These are phyloP conservation scores for Psilanteris sp. DNA, from an alignment of 1,140 invertebrate species.

Conservation along the genomic window DNA sequence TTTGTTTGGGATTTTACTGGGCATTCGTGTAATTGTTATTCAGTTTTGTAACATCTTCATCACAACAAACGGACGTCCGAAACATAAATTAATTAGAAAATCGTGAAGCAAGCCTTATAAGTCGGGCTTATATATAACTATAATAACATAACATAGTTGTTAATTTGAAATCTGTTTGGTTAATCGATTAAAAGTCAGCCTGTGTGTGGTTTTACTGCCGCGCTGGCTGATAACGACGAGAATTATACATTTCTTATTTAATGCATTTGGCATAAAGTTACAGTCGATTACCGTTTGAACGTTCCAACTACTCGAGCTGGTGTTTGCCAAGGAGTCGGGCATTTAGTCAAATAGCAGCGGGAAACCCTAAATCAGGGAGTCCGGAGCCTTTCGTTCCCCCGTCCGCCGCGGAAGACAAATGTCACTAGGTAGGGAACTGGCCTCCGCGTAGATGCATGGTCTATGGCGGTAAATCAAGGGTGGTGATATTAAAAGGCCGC, in stretches of 20 bases:
- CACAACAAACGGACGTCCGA: too few species aligned
- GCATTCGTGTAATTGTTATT: too few species aligned
- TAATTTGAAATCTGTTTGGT: too few species aligned
- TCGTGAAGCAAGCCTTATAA: too few species aligned
- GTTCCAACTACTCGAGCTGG: slow-evolving; percentile 56
- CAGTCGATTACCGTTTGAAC: slow-evolving; percentile 51
- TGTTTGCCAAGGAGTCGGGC: slow-evolving; percentile 65
- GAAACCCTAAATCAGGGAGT: slow-evolving; percentile 74
- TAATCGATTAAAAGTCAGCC: too few species aligned
- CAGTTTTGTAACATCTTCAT: too few species aligned
- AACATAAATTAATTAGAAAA: too few species aligned
- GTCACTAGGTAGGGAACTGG: slow-evolving; percentile 68
- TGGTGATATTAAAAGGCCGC: slow-evolving; percentile 78
- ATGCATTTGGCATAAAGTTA: slow-evolving; percentile 38
- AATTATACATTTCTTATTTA: slow-evolving; percentile 40
- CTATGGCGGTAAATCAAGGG: slow-evolving; percentile 75
- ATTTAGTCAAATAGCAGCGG: slow-evolving; percentile 75
- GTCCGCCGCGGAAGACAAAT: slow-evolving; percentile 74
- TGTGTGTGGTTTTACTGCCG: too few species aligned
- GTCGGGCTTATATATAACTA: too few species aligned
- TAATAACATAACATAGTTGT: too few species aligned
- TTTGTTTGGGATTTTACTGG: too few species aligned
- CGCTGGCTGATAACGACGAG: too few species aligned
- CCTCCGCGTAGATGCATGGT: slow-evolving; percentile 69
- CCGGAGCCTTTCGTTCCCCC: slow-evolving; percentile 63